Base-by-base conservation (phyloP, 2,113 vertebrate genomes). In the Micromys minutus region DNA sequence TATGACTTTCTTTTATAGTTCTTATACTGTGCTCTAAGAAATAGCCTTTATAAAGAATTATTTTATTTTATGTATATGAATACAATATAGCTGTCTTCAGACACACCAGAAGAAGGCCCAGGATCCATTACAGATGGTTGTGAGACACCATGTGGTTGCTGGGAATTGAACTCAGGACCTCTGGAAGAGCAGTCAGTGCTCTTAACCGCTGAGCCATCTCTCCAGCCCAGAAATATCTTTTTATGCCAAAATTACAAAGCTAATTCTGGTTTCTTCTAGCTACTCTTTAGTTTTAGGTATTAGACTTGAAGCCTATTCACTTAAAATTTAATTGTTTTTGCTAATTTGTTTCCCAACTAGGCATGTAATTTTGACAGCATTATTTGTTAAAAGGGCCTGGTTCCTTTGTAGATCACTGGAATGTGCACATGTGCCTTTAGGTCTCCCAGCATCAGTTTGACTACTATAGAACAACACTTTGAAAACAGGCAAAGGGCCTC, bases 301-400 rank as follows among this genome's bases (percentile, higher is more conserved):
- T 83, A 21, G 15, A 65, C n/a, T 83, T 90, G 63, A 81, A 55
- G 87, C 65, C 17, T 22, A 88, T 74, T 95, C 71, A 72, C 57
- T 94, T 67, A 69, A 71, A 71, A 72, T 90, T 90, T 89, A 67
- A 90, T 89, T 74, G 65, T 71, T 67, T 45, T 63, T 50, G 29
- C 26, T 81, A 29, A 61, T 63, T 47, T 42, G 67, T n/a, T 61
- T 87, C n/a, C 29, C n/a, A 79, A 6, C 8, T 47, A 57, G 36
- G 79, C 39, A 84, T 1, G 15, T 3, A 36, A 17, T 47, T 52
- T 26, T 71, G 50, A 42, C 83, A 76, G 42, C 21, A 17, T 59
- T 57, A 39, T 55, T 59, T 91, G 59, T 39, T 81, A 29, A 92
- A 57, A 55, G 47, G 63, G 21, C 12, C 15, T 63, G 50, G 9